Evolutionary conservation across 2,113 vertebrate species (phyloP), one percentile per base, ranked within the genome.

Genomic region (Mastomys natalensis): DNA sequence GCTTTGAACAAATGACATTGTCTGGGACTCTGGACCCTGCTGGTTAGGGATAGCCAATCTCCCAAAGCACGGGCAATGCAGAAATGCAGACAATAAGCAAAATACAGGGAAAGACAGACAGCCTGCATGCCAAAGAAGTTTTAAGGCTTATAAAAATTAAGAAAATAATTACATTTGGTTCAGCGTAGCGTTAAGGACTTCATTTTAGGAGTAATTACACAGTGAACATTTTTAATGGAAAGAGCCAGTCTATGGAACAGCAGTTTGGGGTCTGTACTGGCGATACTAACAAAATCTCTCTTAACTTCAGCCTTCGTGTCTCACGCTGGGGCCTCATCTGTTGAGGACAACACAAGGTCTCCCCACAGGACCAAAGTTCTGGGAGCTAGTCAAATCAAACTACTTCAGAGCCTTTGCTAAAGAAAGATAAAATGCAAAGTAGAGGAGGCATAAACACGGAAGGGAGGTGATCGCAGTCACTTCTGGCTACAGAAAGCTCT

Each of bases 1-100:
- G 78, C 89, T 90, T 60, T 92, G 76, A 86, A 92, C 77, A 87
- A 95, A 97, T 89, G 53, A 31, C 21, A 91, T 3, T 78, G 26
- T 92, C 77, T 96, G 40, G 72, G 51, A 72, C 73, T 81, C 58
- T 22, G 60, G 58, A 68, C 86, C 21, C 24, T 45, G 64, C 92
- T 90, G 95, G 26, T 1, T n/a, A 62, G 70, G 68, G 17, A 64
- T 43, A 43, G 60, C 29, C 91, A 80, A n/a, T 73, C 19, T 87
- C 72, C 43, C 43, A 84, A 93, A 74, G 29, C 68, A 93, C 64
- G 34, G 34, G 80, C 74, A 66, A 55, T 9, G 26, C 62, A 66
- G 90, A 64, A n/a, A 86, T 11, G 31, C 53, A 82, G 64, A 82
- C 82, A 97, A 74, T 31, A 77, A 70, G 70, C 24, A 70, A 72